These are phyloP conservation scores for Saxicola maurus DNA, from an alignment of 2,797 vertebrate genomes.

Conservation along the genomic window DNA sequence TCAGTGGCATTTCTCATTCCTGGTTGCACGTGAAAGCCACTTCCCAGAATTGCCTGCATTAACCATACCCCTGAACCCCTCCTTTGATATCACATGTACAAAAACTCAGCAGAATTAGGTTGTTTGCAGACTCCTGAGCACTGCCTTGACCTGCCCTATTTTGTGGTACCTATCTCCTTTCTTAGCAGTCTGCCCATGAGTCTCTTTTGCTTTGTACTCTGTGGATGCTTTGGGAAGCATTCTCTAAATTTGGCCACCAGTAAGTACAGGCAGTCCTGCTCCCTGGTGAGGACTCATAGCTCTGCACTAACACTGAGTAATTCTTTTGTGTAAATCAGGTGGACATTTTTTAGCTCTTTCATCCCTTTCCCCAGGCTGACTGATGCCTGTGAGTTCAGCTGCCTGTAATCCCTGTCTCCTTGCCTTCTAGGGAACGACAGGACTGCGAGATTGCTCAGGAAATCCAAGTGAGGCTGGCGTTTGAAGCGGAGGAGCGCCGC, in stretches of 20 bases:
- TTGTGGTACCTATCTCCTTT: neutral
- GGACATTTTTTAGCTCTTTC: neutral
- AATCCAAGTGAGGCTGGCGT: conserved; percentile 91
- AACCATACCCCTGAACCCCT: neutral
- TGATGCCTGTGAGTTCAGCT: neutral
- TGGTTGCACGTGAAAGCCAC: neutral
- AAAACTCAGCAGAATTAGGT: neutral
- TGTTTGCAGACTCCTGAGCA: neutral
- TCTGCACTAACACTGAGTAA: neutral
- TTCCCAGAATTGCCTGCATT: neutral
- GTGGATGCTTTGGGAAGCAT: neutral
- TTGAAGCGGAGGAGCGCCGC: conserved; percentile 86
- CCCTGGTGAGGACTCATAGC: neutral
- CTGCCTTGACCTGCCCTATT: neutral
- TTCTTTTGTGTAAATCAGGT: neutral
- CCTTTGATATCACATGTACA: neutral
- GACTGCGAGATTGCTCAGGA: conserved; percentile 94
- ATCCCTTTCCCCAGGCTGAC: neutral
- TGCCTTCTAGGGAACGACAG: conserved; percentile 80
- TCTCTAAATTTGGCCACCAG: neutral
- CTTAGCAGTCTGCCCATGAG: neutral
- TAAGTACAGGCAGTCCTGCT: neutral
- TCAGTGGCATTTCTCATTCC: neutral
- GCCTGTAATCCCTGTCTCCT: neutral
- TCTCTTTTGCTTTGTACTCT: neutral